A percentile compares a stretch with the other conserved stretches of the same genome.
These are phyloP conservation scores for Drusus annulatus DNA, from an alignment of 1,140 invertebrate genomes.

Conservation along the genomic window DNA sequence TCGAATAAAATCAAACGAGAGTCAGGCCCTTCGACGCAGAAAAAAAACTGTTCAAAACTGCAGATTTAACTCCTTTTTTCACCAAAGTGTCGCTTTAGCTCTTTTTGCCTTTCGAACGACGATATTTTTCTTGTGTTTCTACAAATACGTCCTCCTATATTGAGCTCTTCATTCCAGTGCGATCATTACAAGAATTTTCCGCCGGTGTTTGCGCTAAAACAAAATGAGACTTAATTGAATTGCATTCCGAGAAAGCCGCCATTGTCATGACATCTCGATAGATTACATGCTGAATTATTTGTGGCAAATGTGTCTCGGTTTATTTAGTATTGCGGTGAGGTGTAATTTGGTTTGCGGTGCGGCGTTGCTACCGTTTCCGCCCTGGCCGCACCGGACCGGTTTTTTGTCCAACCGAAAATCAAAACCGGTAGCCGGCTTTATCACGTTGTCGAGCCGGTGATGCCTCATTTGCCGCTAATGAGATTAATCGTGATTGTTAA, in stretches of 20 bases:
- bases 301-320: constrained; percentile 39
- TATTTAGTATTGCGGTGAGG: constrained; percentile 39
- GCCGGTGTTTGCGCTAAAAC: no score
- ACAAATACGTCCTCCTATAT: no score
- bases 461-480: constrained; percentile 45
- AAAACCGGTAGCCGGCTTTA: constrained; percentile 42
- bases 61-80: no score
- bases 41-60: no score
- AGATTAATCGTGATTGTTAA: constrained; percentile 32
- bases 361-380: constrained; percentile 46
- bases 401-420: constrained; percentile 43
- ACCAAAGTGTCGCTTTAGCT: no score
- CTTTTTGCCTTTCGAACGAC: no score
- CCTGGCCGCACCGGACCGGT: constrained; percentile 35
- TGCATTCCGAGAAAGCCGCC: constrained; percentile 6
- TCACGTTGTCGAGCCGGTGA: constrained; percentile 21
- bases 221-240: neutral
- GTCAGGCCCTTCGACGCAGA: no score
- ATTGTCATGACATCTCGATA: constrained; percentile 1
- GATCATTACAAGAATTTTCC: no score
- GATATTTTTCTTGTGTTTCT: no score
- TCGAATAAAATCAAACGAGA: no score
- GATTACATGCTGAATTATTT: constrained; percentile 4
- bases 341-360: constrained; percentile 43
- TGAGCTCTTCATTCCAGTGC: no score